Conservation (phyloP, 2,113 vertebrate genomes). For the Ophiodon elongatus region DNA sequence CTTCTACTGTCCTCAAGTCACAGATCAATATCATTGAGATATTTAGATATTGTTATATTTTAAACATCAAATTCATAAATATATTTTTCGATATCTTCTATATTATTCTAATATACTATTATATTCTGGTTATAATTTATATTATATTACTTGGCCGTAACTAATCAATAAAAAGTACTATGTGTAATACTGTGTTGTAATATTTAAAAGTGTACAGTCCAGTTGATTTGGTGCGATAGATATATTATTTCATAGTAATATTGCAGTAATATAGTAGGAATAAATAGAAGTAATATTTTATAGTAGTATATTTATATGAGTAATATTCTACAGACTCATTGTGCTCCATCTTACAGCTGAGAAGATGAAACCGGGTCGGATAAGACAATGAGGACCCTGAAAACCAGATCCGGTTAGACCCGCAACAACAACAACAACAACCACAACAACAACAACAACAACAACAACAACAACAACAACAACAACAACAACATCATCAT, state of each 20-base stretch:
- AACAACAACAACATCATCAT: too few species aligned
- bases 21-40: too few species aligned
- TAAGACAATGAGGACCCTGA: background rate
- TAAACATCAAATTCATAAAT: too few species aligned
- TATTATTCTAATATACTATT: too few species aligned
- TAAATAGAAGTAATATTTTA: background rate
- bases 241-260: background rate
- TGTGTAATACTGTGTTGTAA: background rate
- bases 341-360: background rate
- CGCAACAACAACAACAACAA: slow-evolving; percentile 20
- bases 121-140: too few species aligned
- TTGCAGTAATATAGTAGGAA: background rate
- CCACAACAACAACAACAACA: background rate
- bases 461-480: too few species aligned
- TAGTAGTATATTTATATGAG: background rate
- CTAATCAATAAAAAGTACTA: too few species aligned
- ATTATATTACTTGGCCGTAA: too few species aligned
- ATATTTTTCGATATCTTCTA: too few species aligned
- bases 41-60: too few species aligned
- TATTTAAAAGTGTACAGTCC: too few species aligned
- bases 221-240: background rate
- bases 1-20: too few species aligned
- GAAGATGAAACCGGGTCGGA: background rate
- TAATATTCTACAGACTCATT: background rate
- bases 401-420: background rate